Conservation (phyloP, 2,888 invertebrate species). For the Automeris io region DNA sequence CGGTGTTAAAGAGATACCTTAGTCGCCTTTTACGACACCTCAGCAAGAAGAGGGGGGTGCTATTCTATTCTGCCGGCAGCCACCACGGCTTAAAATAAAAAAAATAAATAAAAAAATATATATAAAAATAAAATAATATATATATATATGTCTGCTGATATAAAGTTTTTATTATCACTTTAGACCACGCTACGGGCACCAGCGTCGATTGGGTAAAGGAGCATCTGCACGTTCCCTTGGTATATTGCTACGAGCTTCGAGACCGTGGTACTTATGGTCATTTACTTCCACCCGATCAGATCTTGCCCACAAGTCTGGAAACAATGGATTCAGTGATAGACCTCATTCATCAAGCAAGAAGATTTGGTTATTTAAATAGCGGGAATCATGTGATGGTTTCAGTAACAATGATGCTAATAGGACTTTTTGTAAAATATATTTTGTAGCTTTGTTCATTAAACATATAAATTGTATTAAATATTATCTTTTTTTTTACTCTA, state of each 20-base stretch:
- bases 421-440: not conserved
- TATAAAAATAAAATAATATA: too few species aligned
- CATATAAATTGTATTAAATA: not conserved
- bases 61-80: too few species aligned
- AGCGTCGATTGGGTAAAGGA: conserved; percentile 57
- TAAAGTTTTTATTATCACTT: conserved; percentile 14
- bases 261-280: conserved; percentile 79
- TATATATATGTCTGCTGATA: not conserved
- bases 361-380: conserved; percentile 30
- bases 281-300: conserved; percentile 76
- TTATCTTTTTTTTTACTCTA: not conserved
- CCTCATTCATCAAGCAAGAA: conserved; percentile 43
- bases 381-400: conserved; percentile 57
- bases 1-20: too few species aligned
- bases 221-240: conserved; percentile 37
- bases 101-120: too few species aligned
- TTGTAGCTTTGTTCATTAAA: not conserved
- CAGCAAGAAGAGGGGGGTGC: too few species aligned
- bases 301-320: conserved; percentile 71
- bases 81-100: too few species aligned
- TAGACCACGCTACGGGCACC: conserved; percentile 81
- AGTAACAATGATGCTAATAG: not conserved
- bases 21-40: too few species aligned
- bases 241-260: conserved; percentile 65
- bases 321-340: conserved; percentile 68